phyloP scores from a whole-genome alignment of 1,140 invertebrate species.

The Drosophila serrata region DNA sequence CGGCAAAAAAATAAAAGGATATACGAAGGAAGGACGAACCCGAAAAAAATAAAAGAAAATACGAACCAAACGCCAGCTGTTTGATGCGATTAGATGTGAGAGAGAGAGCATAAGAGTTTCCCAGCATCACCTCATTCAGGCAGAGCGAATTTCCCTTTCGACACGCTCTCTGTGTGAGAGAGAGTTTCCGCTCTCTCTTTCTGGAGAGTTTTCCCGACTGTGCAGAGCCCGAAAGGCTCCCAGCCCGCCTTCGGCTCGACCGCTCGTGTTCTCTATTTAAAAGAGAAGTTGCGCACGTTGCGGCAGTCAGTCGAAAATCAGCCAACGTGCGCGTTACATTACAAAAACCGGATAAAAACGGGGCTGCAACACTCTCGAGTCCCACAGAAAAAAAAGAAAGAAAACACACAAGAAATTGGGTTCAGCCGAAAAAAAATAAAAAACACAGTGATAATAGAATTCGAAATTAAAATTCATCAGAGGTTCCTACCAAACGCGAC shows the following conservation, averaged over 20 bases:
- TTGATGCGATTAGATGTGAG: constrained; percentile 57
- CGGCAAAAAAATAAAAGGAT: constrained; percentile 50
- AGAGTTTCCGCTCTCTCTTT: not conserved
- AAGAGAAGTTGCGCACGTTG: constrained; percentile 78
- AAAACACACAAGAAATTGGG: constrained; percentile 20
- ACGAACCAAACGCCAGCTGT: constrained; percentile 58
- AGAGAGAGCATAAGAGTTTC: constrained; percentile 34
- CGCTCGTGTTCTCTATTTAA: constrained; percentile 64
- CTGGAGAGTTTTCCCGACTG: constrained; percentile 20
- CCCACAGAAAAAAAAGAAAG: constrained; percentile 3
- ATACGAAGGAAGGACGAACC: constrained; percentile 11
- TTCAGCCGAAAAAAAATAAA: constrained; percentile 42
- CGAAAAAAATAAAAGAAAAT: constrained; percentile 33
- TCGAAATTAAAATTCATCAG: constrained; percentile 55
- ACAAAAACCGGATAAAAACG: constrained; percentile 29
- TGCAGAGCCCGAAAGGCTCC: constrained; percentile 37
- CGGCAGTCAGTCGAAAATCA: constrained; percentile 78
- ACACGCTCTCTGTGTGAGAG: constrained; percentile 11
- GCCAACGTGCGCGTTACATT: constrained; percentile 67
- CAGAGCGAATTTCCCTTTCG: constrained; percentile 59
- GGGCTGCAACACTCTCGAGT: constrained; percentile 22
- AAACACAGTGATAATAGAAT: constrained; percentile 70
- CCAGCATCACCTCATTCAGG: constrained; percentile 40
- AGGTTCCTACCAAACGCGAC: constrained; percentile 59
- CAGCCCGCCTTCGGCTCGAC: constrained; percentile 19